Conservation (phyloP, 2,113 vertebrate species). For the Gopherus evgoodei region DNA sequence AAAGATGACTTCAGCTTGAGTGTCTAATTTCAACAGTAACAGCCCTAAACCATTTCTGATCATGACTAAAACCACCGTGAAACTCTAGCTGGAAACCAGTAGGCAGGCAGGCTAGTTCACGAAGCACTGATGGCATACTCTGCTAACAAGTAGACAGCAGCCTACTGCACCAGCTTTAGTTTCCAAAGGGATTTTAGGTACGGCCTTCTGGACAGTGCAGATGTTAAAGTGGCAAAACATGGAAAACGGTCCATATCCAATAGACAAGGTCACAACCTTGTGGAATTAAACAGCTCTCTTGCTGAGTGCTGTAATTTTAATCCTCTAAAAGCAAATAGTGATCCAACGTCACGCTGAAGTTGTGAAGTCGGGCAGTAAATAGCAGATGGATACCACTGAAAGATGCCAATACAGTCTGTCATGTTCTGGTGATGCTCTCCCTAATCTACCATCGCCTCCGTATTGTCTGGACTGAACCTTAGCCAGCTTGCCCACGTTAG, state of each 20-base stretch:
- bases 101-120: background rate
- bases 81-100: background rate
- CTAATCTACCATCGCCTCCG: background rate
- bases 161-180: background rate
- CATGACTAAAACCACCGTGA: background rate
- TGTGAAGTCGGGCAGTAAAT: accelerated
- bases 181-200: background rate
- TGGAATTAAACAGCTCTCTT: background rate
- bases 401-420: background rate
- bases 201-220: background rate
- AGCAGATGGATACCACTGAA: background rate
- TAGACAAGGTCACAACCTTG: background rate
- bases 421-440: background rate
- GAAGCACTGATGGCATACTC: background rate
- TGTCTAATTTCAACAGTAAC: background rate
- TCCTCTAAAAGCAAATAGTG: background rate
- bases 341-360: accelerated
- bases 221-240: background rate
- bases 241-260: background rate
- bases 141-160: background rate
- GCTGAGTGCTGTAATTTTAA: background rate
- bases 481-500: background rate
- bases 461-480: background rate
- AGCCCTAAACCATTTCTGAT: background rate
- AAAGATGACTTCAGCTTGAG: background rate